phyloP scores from a whole-genome alignment of 2,797 vertebrate genomes.

The Loris lydekkerianus region DNA sequence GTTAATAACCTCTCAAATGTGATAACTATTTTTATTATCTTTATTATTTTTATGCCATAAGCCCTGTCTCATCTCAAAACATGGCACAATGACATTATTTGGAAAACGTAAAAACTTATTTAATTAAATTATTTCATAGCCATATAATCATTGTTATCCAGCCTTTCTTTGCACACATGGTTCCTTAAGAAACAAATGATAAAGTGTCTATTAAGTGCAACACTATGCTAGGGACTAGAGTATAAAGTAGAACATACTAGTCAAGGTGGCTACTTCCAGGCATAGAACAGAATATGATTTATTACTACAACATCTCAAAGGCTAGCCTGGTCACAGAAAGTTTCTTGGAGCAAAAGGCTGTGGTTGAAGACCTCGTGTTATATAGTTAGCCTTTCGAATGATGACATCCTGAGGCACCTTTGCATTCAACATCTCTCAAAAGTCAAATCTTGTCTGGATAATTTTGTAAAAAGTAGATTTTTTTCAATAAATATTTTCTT shows the following conservation, averaged over 20 bases:
- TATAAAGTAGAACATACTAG: not conserved
- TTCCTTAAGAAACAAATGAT: not conserved
- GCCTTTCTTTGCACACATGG: not conserved
- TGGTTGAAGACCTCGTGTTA: not conserved
- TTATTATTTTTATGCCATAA: not conserved
- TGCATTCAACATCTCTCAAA: not conserved
- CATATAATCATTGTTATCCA: not conserved
- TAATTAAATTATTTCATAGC: not conserved
- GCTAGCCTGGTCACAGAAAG: not conserved
- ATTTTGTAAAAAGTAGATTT: not conserved
- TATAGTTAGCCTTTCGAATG: not conserved
- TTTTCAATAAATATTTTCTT: not conserved
- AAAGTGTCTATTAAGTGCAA: not conserved
- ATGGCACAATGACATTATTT: not conserved
- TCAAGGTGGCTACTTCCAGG: not conserved
- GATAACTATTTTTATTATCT: not conserved
- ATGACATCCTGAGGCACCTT: not conserved
- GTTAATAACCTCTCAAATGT: slow-evolving; percentile 7
- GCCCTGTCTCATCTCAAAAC: not conserved
- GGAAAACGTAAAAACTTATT: not conserved
- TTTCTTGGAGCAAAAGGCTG: not conserved
- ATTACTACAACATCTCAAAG: not conserved
- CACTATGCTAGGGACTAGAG: not conserved
- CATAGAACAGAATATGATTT: not conserved
- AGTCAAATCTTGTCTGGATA: not conserved